Evolutionary conservation across 2,113 vertebrate species (phyloP).

Genomic region (Phycodurus eques): DNA sequence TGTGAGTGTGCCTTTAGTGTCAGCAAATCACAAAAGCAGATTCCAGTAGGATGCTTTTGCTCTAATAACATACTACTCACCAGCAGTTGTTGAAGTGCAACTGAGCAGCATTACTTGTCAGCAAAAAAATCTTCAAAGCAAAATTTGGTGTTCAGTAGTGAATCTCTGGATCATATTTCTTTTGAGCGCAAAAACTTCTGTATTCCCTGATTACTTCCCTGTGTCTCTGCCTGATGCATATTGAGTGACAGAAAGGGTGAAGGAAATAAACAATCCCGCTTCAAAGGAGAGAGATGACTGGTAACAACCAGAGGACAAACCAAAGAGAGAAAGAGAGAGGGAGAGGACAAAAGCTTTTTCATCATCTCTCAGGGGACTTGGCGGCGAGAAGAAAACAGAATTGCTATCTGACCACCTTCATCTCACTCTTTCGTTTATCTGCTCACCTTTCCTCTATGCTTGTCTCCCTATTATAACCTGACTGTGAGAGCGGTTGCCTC

Average conservation of each 20-base stretch:
- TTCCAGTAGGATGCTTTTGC: slow-evolving; percentile 10
- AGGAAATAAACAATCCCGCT: slow-evolving; percentile 60
- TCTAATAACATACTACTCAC: slow-evolving; percentile 14
- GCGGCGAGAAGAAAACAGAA: slow-evolving; percentile 57
- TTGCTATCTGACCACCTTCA: slow-evolving; percentile 35
- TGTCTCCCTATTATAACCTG: slow-evolving; percentile 49
- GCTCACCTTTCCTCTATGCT: slow-evolving; percentile 35
- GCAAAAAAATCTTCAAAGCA: slow-evolving; percentile 45
- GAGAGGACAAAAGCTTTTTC: slow-evolving; percentile 44
- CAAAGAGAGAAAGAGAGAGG: slow-evolving; percentile 22
- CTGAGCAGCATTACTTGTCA: slow-evolving; percentile 18
- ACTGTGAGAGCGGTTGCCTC: slow-evolving; percentile 47
- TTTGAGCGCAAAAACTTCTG: slow-evolving; percentile 41
- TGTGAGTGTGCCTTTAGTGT: neutral
- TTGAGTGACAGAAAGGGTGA: slow-evolving; percentile 54
- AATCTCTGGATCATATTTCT: slow-evolving; percentile 22
- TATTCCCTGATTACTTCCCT: slow-evolving; percentile 48
- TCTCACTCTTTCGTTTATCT: slow-evolving; percentile 41
- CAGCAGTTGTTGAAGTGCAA: slow-evolving; percentile 3
- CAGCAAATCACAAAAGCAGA: slow-evolving; percentile 5
- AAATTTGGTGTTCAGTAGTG: slow-evolving; percentile 29
- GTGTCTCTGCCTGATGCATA: slow-evolving; percentile 53
- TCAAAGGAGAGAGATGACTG: slow-evolving; percentile 45
- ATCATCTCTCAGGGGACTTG: slow-evolving; percentile 61
- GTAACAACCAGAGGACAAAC: slow-evolving; percentile 56